Base-by-base conservation (phyloP, 2,888 invertebrate species). In the Onchidella celtica region DNA sequence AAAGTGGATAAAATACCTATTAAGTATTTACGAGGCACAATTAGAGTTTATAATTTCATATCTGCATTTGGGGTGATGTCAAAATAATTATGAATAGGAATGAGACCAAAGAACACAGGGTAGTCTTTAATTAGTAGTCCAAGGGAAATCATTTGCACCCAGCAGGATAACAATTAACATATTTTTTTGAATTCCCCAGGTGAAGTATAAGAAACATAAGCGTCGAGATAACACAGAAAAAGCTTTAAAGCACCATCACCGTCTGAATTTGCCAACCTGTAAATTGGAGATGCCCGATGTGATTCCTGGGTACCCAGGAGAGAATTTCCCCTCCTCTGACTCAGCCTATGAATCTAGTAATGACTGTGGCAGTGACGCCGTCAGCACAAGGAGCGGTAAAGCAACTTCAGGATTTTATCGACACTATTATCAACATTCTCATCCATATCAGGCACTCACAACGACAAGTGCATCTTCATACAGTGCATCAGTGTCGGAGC, bases 151-250 rank as follows among this genome's bases (percentile, higher is more conserved):
- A n/a, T n/a, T n/a, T n/a, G n/a, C n/a, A n/a, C n/a, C n/a, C n/a
- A n/a, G n/a, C n/a, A n/a, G n/a, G n/a, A n/a, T n/a, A n/a, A n/a
- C n/a, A n/a, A n/a, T n/a, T n/a, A n/a, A n/a, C n/a, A n/a, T 27
- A 27, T 55, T 47, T 86, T 70, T 90, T 61, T 69, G 78, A 84
- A 17, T n/a, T n/a, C n/a, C n/a, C n/a, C 83, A 95, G 95, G 98
- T 98, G 75, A 98, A 98, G 95, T 99, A 99, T 94, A 98, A 98
- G 95, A 99, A 98, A 94, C 97, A 90, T 79, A 98, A 95, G 97
- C 97, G 95, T 97, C 97, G 94, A 95, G 86, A 95, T 88, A 96
- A 85, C 17, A 82, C 82, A 2, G 83, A 80, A 2, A 85, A 86
- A 24, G 47, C 86, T 6, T 81, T 85, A 70, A 89, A 88, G 79